Percentiles rank a stretch among this genome's conserved stretches.
phyloP scores from a whole-genome alignment of 2,113 vertebrate species.

The Psilopogon haemacephalus region DNA sequence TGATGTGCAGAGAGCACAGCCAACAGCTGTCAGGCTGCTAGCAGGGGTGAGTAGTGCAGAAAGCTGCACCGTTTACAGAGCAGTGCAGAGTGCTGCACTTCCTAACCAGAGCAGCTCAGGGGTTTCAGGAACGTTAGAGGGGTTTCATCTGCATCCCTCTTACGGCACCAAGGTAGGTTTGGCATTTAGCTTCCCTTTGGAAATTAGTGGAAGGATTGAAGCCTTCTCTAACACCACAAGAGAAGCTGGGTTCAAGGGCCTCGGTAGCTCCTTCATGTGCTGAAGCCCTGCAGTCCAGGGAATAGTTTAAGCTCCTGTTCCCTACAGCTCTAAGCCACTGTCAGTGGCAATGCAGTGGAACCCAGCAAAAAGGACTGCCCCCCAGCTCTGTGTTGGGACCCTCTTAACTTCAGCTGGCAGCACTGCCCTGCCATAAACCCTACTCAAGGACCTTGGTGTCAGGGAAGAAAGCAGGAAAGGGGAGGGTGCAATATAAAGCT shows the following conservation, averaged over 20 bases:
- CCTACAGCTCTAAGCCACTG: fast-evolving
- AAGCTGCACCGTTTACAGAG: not conserved
- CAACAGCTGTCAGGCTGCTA: not conserved
- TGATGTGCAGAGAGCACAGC: not conserved
- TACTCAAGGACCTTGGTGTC: not conserved
- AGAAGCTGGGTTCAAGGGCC: not conserved
- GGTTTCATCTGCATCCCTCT: not conserved
- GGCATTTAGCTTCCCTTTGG: not conserved
- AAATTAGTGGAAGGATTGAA: not conserved
- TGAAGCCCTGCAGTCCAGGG: not conserved
- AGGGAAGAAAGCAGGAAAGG: not conserved
- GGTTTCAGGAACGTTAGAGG: not conserved
- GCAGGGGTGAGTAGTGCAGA: not conserved
- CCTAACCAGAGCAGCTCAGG: not conserved
- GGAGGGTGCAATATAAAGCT: not conserved
- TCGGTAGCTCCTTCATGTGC: not conserved
- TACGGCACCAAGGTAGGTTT: not conserved
- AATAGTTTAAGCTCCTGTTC: not conserved
- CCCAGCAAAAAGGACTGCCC: not conserved
- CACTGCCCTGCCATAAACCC: not conserved
- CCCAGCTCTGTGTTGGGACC: not conserved
- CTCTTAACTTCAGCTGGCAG: not conserved
- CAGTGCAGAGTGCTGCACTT: not conserved
- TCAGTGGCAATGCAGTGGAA: not conserved
- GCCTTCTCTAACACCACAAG: not conserved